A percentile compares a stretch with the other conserved stretches of the same genome.
Conservation (phyloP, 2,113 vertebrate genomes). For the Pteronura brasiliensis region DNA sequence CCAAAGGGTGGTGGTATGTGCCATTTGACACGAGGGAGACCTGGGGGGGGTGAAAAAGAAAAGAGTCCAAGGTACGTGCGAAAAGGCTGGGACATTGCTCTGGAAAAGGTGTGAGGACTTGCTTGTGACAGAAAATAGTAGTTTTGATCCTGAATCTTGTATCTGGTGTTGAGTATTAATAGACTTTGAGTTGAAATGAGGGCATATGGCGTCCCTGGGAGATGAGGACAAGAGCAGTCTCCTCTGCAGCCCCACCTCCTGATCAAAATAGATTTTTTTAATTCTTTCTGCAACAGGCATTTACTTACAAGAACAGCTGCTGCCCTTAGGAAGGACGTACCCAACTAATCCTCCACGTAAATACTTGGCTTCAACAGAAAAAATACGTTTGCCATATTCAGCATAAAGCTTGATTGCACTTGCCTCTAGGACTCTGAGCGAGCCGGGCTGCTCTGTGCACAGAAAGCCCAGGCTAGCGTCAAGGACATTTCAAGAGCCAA, state of each 20-base stretch:
- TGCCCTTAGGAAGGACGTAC: conserved; percentile 27
- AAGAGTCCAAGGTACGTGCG: neutral
- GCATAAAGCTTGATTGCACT: conserved; percentile 58
- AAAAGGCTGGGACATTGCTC: neutral
- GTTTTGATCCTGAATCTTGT: neutral
- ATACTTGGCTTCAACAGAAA: conserved; percentile 50
- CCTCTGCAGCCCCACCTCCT: neutral
- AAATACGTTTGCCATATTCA: conserved; percentile 53
- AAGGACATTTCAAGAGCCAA: neutral
- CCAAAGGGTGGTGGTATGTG: neutral
- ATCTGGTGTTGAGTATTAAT: neutral
- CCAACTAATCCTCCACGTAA: conserved; percentile 50
- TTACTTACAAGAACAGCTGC: conserved; percentile 35
- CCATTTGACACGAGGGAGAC: neutral
- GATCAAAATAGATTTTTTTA: neutral
- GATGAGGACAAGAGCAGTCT: neutral
- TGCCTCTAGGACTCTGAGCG: conserved; percentile 23
- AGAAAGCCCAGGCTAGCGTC: neutral
- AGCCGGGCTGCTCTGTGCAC: neutral
- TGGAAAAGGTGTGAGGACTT: neutral
- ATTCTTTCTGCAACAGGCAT: neutral
- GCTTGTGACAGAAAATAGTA: neutral
- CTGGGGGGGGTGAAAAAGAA: neutral
- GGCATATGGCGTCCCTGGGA: neutral
- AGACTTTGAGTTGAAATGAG: conserved; percentile 1